phyloP scores from a whole-genome alignment of 2,113 vertebrate genomes.

The Phaetusa simplex region DNA sequence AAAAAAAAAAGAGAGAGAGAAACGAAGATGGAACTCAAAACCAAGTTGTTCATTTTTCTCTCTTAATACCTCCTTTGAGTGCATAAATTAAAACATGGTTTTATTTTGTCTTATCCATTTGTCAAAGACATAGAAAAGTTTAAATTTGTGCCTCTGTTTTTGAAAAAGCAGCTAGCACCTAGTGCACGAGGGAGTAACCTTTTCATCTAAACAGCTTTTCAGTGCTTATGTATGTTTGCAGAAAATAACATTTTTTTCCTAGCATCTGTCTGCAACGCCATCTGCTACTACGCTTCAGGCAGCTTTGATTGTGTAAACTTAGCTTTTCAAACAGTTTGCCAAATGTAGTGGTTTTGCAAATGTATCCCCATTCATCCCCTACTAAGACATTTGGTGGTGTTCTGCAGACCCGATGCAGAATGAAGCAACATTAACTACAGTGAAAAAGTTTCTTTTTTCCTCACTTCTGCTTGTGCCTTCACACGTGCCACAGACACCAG shows the following conservation, averaged over 20 bases:
- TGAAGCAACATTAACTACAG: neutral
- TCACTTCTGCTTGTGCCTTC: neutral
- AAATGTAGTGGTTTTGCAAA: conserved; percentile 15
- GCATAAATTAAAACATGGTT: neutral
- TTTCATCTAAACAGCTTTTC: conserved; percentile 15
- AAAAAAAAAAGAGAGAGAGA: neutral
- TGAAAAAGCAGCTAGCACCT: neutral
- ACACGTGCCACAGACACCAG: neutral
- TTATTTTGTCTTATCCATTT: neutral
- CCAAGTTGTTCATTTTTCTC: neutral
- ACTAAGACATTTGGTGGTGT: neutral
- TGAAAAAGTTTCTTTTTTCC: neutral
- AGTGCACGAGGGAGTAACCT: neutral
- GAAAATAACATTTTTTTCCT: conserved; percentile 34
- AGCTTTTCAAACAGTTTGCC: conserved; percentile 9
- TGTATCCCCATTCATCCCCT: neutral
- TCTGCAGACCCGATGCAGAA: neutral
- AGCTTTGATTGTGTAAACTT: conserved; percentile 31
- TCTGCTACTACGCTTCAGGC: conserved; percentile 50
- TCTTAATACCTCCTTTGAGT: neutral
- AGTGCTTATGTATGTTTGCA: conserved; percentile 33
- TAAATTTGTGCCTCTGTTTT: neutral
- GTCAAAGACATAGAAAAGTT: neutral
- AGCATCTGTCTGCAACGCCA: conserved; percentile 44
- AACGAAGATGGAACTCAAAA: neutral